These are phyloP conservation scores for Chitala chitala DNA, from an alignment of 2,113 vertebrate genomes.

Conservation along the genomic window DNA sequence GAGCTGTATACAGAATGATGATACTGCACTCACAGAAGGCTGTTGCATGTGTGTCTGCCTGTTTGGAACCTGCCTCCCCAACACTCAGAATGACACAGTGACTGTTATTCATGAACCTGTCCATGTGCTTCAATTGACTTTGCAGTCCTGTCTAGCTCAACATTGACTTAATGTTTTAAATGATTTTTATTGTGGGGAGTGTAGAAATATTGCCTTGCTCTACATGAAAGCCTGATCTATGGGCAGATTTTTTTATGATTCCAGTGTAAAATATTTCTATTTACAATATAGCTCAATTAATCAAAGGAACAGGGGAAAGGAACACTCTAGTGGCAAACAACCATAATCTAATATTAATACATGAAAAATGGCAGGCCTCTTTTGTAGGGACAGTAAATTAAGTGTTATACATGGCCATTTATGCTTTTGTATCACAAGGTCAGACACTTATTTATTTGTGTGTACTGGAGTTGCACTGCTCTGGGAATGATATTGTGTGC, in stretches of 20 bases:
- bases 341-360: conserved; percentile 89
- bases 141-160: conserved; percentile 31
- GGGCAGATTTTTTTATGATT: conserved; percentile 59
- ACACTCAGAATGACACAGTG: background rate
- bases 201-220: conserved; percentile 35
- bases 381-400: conserved; percentile 92
- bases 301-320: conserved; percentile 64
- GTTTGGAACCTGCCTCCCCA: background rate
- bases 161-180: conserved; percentile 48
- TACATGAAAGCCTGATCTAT: conserved; percentile 37
- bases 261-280: conserved; percentile 73
- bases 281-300: conserved; percentile 72
- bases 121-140: conserved; percentile 17
- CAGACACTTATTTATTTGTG: conserved; percentile 48
- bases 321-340: conserved; percentile 66
- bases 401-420: conserved; percentile 90
- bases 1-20: background rate
- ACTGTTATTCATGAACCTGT: conserved; percentile 49
- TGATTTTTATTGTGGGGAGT: conserved; percentile 27
- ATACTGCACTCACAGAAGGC: background rate
- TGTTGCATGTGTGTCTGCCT: background rate
- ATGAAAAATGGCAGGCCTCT: conserved; percentile 83
- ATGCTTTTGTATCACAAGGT: conserved; percentile 52
- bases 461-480: conserved; percentile 36
- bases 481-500: conserved; percentile 31